Conservation (phyloP, 2,888 invertebrate species). For the Noctua janthina region DNA sequence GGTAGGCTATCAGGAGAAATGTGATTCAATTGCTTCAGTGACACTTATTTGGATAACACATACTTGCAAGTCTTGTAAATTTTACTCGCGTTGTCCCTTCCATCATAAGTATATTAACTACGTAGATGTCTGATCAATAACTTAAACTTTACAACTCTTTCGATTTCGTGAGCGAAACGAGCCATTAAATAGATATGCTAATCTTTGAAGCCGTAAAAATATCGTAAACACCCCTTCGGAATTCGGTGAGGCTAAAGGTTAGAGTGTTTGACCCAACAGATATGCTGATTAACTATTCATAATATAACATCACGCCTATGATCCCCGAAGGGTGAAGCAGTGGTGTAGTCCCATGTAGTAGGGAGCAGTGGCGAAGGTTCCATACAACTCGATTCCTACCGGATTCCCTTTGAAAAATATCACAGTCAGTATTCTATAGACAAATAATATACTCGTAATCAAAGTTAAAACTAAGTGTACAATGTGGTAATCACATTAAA, state of each 20-base stretch:
- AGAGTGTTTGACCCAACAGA: background rate
- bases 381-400: too few species aligned
- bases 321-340: background rate
- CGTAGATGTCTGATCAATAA: background rate
- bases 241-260: background rate
- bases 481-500: too few species aligned
- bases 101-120: background rate
- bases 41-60: background rate
- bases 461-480: too few species aligned
- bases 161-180: conserved; percentile 2
- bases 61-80: background rate
- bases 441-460: too few species aligned
- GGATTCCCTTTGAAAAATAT: too few species aligned
- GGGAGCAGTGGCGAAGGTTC: too few species aligned
- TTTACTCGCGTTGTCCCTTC: background rate
- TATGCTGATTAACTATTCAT: background rate
- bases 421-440: too few species aligned
- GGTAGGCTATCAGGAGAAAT: background rate
- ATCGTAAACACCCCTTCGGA: background rate
- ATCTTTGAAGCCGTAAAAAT: conserved; percentile 1
- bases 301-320: background rate
- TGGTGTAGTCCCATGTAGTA: too few species aligned
- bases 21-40: background rate
- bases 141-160: background rate
- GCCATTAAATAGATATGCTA: conserved; percentile 1